Conservation (phyloP, 2,113 vertebrate genomes). For the Paralichthys olivaceus region DNA sequence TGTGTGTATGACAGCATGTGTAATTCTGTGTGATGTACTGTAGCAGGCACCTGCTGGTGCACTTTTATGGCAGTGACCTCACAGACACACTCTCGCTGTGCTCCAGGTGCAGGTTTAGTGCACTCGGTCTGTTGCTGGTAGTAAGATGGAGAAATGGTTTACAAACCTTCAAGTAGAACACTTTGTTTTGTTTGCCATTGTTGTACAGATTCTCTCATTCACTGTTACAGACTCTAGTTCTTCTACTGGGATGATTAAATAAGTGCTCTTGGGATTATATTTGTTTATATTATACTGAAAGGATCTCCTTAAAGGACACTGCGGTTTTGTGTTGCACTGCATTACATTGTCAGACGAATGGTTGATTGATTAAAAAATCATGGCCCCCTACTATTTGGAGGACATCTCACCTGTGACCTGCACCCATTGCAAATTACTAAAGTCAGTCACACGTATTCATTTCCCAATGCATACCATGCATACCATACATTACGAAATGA, state of each 20-base stretch:
- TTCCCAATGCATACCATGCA: too few relatives aligned
- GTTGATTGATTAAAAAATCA: background rate
- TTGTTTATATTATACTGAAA: slow-evolving; percentile 5
- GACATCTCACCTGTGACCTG: background rate
- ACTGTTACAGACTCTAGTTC: slow-evolving; percentile 2
- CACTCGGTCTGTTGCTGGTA: slow-evolving; percentile 58
- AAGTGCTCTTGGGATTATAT: background rate
- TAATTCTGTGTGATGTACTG: slow-evolving; percentile 65
- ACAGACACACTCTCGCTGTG: slow-evolving; percentile 71
- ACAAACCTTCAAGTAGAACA: slow-evolving; percentile 41
- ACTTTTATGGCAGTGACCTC: slow-evolving; percentile 75
- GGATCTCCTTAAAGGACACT: background rate
- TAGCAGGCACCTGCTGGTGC: slow-evolving; percentile 70
- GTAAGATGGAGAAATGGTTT: slow-evolving; percentile 64
- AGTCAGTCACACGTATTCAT: too few relatives aligned
- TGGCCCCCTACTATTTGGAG: too few relatives aligned
- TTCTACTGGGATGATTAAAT: slow-evolving; percentile 26
- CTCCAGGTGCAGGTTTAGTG: slow-evolving; percentile 64
- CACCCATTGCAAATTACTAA: too few relatives aligned
- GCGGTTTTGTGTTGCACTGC: background rate
- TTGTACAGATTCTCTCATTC: slow-evolving; percentile 42
- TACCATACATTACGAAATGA: too few relatives aligned
- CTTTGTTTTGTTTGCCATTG: slow-evolving; percentile 42
- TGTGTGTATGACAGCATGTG: slow-evolving; percentile 49
- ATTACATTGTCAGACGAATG: background rate